phyloP scores from a whole-genome alignment of 2,888 invertebrate genomes.

The Cephus pulcher region DNA sequence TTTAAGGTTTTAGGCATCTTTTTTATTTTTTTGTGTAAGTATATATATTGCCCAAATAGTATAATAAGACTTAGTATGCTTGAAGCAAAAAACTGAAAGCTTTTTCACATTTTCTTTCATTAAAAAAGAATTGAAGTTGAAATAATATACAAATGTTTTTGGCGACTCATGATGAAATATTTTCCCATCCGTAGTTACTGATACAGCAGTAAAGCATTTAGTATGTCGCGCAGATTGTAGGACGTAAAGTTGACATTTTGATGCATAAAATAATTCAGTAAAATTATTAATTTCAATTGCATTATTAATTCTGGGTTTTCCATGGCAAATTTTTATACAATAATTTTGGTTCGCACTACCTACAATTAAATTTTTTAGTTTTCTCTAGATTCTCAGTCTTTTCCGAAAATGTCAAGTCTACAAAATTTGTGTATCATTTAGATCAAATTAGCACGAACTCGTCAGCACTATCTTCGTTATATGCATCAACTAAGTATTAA shows the following conservation, averaged over 20 bases:
- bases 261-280: too few species aligned
- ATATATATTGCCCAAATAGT: neutral
- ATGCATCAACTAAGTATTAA: neutral
- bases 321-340: neutral
- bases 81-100: neutral
- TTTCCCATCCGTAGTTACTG: too few species aligned
- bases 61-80: neutral
- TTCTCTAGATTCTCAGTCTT: neutral
- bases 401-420: neutral
- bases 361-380: neutral
- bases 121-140: too few species aligned
- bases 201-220: too few species aligned
- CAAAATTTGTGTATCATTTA: too few species aligned
- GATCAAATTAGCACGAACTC: neutral
- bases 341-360: neutral
- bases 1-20: neutral
- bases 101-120: too few species aligned
- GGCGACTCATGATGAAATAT: too few species aligned
- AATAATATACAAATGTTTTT: too few species aligned
- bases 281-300: too few species aligned
- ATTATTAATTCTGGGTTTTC: too few species aligned
- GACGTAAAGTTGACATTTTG: too few species aligned
- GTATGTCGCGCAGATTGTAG: too few species aligned
- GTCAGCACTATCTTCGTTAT: neutral
- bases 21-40: neutral